A percentile compares a stretch with the other conserved stretches of the same genome.
Evolutionary conservation across 2,888 invertebrate genomes (phyloP).

Genomic region (Ophioninae sp.): DNA sequence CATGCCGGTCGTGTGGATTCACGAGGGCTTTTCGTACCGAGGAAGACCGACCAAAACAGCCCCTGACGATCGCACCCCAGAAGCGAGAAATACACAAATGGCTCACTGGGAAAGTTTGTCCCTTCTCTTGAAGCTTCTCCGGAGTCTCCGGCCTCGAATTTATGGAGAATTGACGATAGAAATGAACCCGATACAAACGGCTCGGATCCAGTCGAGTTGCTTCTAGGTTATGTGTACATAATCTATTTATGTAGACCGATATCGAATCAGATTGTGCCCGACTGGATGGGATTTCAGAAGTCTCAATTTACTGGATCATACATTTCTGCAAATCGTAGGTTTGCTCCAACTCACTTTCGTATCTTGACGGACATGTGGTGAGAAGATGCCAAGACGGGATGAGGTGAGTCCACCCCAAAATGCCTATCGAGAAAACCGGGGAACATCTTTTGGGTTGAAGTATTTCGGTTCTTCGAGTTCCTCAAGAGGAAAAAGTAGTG

Average conservation of each 20-base stretch:
- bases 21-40: slow-evolving; percentile 45
- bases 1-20: slow-evolving; percentile 51
- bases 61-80: slow-evolving; percentile 25
- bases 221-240: background rate
- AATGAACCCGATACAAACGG: slow-evolving; percentile 17
- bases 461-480: background rate
- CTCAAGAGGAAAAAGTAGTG: background rate
- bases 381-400: background rate
- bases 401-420: background rate
- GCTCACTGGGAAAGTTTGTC: slow-evolving; percentile 55
- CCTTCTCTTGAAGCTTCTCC: slow-evolving; percentile 33
- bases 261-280: background rate
- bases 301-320: background rate
- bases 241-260: background rate
- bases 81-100: slow-evolving; percentile 38
- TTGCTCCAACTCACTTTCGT: background rate
- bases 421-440: background rate
- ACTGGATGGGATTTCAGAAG: background rate
- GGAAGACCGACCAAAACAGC: slow-evolving; percentile 37
- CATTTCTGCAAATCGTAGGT: background rate
- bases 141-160: slow-evolving; percentile 39
- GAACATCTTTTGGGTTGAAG: background rate
- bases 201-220: background rate
- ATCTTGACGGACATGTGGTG: background rate
- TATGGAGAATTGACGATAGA: slow-evolving; percentile 30